These are phyloP conservation scores for Protonibea diacanthus DNA, from an alignment of 2,797 vertebrate genomes.

Conservation along the genomic window DNA sequence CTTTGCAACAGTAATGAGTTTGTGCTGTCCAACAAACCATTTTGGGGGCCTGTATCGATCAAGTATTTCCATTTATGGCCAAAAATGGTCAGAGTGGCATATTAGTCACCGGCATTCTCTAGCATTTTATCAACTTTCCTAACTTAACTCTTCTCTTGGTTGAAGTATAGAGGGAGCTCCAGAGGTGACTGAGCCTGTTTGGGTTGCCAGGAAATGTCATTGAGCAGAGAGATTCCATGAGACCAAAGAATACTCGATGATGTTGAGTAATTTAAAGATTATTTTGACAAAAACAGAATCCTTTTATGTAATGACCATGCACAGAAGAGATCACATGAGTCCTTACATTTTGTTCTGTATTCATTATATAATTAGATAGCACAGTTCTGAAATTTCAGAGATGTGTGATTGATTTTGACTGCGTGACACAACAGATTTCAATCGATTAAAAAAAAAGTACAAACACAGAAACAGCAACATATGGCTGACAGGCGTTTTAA, in stretches of 20 bases:
- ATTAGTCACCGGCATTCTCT: too few relatives aligned
- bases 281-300: too few relatives aligned
- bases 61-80: too few relatives aligned
- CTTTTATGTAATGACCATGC: too few relatives aligned
- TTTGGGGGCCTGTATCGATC: neutral
- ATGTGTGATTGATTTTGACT: neutral
- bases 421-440: neutral
- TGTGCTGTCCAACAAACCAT: neutral
- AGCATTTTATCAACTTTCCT: neutral
- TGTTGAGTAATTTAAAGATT: too few relatives aligned
- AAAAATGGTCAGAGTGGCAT: neutral
- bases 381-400: neutral
- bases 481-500: neutral
- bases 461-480: neutral
- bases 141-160: neutral
- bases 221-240: neutral
- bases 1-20: neutral
- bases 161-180: neutral
- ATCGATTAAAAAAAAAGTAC: neutral
- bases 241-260: neutral
- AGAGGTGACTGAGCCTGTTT: neutral
- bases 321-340: too few relatives aligned
- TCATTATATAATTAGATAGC: neutral
- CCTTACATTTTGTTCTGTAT: too few relatives aligned
- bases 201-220: neutral